Percentiles rank a stretch among this genome's conserved stretches.
These are phyloP conservation scores for Thamnophis sirtalis DNA, from an alignment of 2,113 vertebrate genomes.

Conservation along the genomic window DNA sequence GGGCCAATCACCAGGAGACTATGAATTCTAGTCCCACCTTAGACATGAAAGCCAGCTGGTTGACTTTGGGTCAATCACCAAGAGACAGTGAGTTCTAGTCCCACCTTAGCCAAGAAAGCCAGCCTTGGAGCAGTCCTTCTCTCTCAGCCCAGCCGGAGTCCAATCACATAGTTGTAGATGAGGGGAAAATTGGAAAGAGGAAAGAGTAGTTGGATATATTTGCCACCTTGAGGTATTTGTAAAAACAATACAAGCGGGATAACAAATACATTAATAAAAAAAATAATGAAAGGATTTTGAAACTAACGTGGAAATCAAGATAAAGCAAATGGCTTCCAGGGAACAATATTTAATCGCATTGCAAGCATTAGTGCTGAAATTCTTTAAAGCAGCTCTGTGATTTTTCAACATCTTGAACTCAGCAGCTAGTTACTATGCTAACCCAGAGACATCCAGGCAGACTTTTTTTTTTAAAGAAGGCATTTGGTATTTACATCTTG, in stretches of 20 bases:
- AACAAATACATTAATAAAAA: neutral
- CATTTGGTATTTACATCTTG: constrained; percentile 15
- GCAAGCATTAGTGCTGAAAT: constrained; percentile 14
- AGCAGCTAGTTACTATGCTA: neutral
- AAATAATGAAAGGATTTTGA: neutral
- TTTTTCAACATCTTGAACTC: neutral
- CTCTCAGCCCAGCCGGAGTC: neutral
- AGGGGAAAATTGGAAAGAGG: no score
- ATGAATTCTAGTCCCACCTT: no score
- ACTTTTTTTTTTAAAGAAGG: neutral
- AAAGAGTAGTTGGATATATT: no score
- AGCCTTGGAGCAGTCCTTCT: no score
- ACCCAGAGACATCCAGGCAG: neutral
- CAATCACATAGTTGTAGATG: neutral
- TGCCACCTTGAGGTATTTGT: no score
- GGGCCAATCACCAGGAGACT: no score
- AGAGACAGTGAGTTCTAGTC: no score
- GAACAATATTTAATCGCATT: constrained; percentile 6
- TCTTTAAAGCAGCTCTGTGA: neutral
- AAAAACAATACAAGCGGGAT: neutral
- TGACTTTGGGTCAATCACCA: no score
- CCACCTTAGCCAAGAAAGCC: no score
- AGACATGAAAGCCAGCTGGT: no score
- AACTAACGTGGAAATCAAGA: constrained; percentile 3
- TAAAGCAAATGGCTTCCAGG: neutral